Evolutionary conservation across 2,113 vertebrate genomes (phyloP).

Genomic region (Pteruthius melanotis): DNA sequence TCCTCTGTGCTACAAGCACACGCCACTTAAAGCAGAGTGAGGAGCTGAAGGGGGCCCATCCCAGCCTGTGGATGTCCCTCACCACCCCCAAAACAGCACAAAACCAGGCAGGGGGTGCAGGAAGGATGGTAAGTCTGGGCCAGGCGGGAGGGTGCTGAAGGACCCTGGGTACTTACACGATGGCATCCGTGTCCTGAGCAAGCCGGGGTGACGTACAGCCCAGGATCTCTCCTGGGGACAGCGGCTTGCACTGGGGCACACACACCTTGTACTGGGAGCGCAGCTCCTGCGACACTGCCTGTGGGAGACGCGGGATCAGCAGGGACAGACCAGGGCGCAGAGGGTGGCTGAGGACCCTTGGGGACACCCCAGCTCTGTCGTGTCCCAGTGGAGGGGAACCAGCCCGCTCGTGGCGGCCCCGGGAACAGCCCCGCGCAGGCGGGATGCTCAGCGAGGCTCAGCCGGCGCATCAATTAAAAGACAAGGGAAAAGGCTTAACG

Average conservation of each 20-base stretch:
- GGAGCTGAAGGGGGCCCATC: not conserved
- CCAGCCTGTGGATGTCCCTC: accelerated
- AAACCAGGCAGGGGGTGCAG: not conserved
- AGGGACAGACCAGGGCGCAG: not conserved
- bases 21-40: not conserved
- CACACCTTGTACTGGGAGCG: slow-evolving; percentile 82
- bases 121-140: not conserved
- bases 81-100: not conserved
- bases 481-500: slow-evolving; percentile 14
- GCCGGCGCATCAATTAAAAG: slow-evolving; percentile 52
- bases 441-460: not conserved
- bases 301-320: not conserved
- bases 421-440: accelerated
- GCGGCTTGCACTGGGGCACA: slow-evolving; percentile 92
- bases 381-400: accelerated
- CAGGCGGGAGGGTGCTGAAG: not conserved
- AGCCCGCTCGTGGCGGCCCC: accelerated
- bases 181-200: slow-evolving; percentile 77
- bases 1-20: slow-evolving; percentile 19
- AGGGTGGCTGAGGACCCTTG: not conserved
- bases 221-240: slow-evolving; percentile 96
- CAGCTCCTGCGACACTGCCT: slow-evolving; percentile 78
- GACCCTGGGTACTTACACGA: slow-evolving; percentile 81
- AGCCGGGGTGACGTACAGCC: slow-evolving; percentile 91
- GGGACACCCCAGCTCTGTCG: not conserved